phyloP scores from a whole-genome alignment of 2,888 invertebrate species.

The Yponomeuta sedellus region DNA sequence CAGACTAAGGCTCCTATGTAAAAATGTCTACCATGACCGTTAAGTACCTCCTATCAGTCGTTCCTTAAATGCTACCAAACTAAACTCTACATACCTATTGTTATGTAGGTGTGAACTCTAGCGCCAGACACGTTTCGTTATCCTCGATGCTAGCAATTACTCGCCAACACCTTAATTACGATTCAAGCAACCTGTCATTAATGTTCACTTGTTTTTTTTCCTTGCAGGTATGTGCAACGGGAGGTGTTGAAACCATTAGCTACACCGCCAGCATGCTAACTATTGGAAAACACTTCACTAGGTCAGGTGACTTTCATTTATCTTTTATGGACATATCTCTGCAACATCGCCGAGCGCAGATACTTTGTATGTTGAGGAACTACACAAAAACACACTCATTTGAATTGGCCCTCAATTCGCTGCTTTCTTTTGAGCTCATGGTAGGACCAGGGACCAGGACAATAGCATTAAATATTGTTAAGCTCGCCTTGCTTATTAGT shows the following conservation, averaged over 20 bases:
- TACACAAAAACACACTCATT: no score
- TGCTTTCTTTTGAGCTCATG: no score
- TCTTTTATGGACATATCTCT: conserved; percentile 1
- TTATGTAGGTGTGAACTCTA: neutral
- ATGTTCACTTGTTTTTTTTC: conserved; percentile 10
- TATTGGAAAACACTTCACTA: conserved; percentile 1
- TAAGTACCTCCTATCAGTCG: no score
- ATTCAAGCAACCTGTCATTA: conserved; percentile 17
- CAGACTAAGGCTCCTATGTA: no score
- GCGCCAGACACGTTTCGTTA: neutral
- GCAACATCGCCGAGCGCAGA: no score
- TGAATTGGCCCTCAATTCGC: no score
- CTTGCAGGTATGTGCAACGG: conserved; percentile 9
- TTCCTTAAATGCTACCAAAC: no score
- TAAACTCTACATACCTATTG: neutral
- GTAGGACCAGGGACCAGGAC: no score
- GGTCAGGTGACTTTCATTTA: conserved; percentile 13
- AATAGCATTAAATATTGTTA: no score
- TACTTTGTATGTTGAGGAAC: no score
- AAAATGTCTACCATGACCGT: no score
- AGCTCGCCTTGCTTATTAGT: no score
- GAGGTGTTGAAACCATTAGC: conserved; percentile 13
- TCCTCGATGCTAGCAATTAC: neutral
- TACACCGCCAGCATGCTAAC: neutral
- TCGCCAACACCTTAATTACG: neutral